phyloP scores from a whole-genome alignment of 2,113 vertebrate genomes.

The Emydura subglobosa region DNA sequence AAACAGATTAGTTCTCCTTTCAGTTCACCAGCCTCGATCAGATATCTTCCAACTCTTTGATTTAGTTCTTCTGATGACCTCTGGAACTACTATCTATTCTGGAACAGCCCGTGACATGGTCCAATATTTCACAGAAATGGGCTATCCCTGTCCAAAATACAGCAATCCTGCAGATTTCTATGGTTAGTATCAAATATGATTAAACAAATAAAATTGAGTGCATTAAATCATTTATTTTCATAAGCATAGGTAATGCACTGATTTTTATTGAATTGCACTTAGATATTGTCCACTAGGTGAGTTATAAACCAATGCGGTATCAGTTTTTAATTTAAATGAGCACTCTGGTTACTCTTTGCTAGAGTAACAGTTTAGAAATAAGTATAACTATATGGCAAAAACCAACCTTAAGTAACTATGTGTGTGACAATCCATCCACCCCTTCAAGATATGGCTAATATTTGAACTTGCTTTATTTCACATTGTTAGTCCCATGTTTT shows the following conservation, averaged over 20 bases:
- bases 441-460: not conserved
- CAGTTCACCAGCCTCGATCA: conserved; percentile 95
- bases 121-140: conserved; percentile 89
- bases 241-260: not conserved
- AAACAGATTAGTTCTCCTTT: conserved; percentile 93
- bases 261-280: conserved; percentile 6
- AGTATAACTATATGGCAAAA: not conserved
- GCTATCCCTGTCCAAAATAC: conserved; percentile 92
- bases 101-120: conserved; percentile 92
- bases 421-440: not conserved
- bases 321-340: not conserved
- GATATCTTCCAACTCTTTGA: conserved; percentile 97
- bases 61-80: conserved; percentile 91
- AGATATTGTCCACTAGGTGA: not conserved
- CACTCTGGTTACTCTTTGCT: not conserved
- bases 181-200: conserved; percentile 79
- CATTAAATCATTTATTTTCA: not conserved
- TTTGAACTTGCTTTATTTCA: not conserved
- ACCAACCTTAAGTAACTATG: not conserved
- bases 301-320: not conserved
- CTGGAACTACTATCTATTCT: conserved; percentile 89
- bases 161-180: conserved; percentile 98
- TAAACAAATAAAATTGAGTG: not conserved
- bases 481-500: not conserved
- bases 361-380: not conserved